A percentile compares a stretch with the other conserved stretches of the same genome.
phyloP scores from a whole-genome alignment of 2,888 invertebrate genomes.

The Timandra comae region DNA sequence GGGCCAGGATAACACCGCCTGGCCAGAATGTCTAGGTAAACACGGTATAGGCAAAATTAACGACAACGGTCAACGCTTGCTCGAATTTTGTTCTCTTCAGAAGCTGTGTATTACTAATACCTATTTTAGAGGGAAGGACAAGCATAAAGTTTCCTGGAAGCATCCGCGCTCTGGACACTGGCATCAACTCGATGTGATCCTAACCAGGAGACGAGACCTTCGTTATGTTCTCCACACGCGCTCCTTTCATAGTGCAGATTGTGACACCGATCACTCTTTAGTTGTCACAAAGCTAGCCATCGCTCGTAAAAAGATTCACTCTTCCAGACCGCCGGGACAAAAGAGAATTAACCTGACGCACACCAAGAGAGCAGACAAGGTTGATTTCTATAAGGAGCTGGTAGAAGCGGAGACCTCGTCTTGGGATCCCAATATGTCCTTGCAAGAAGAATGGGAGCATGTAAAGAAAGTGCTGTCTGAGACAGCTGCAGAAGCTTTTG shows the following conservation, averaged over 20 bases:
- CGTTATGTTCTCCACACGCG: slow-evolving; percentile 11
- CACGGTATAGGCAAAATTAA: slow-evolving; percentile 13
- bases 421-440: not conserved
- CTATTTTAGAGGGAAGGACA: too few relatives aligned
- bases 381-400: not conserved
- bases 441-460: not conserved
- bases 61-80: slow-evolving; percentile 13
- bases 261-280: slow-evolving; percentile 12
- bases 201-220: too few relatives aligned
- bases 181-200: too few relatives aligned
- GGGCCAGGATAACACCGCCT: slow-evolving; percentile 1
- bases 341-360: not conserved
- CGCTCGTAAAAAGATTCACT: slow-evolving; percentile 1
- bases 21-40: slow-evolving; percentile 6
- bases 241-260: slow-evolving; percentile 10
- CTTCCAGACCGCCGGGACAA: not conserved
- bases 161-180: slow-evolving; percentile 17
- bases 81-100: slow-evolving; percentile 12
- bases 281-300: not conserved
- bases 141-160: slow-evolving; percentile 17
- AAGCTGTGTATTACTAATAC: slow-evolving; percentile 15
- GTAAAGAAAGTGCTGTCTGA: not conserved
- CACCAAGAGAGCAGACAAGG: not conserved
- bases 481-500: not conserved
- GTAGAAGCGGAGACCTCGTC: not conserved